Percentiles rank a stretch among this genome's conserved stretches.
These are phyloP conservation scores for Heteromormyrus szaboi DNA, from an alignment of 2,797 vertebrate species.

Conservation along the genomic window DNA sequence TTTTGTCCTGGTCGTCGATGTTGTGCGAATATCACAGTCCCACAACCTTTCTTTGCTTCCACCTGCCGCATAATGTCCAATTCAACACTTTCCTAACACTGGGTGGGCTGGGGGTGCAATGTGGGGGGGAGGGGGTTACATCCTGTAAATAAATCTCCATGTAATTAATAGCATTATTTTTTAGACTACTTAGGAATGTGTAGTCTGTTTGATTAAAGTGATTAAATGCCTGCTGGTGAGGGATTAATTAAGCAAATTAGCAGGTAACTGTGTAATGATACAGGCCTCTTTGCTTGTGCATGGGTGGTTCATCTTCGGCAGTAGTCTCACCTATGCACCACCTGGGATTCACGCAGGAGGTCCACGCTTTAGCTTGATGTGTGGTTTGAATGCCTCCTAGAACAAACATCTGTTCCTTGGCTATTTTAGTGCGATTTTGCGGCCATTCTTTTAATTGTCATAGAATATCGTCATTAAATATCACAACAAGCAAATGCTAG, in stretches of 20 bases:
- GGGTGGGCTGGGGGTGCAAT: background rate
- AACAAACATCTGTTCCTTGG: background rate
- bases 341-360: background rate
- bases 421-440: background rate
- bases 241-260: background rate
- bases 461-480: background rate
- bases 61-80: background rate
- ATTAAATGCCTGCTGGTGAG: slow-evolving; percentile 5
- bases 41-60: background rate
- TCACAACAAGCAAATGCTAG: background rate
- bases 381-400: background rate
- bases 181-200: slow-evolving; percentile 10
- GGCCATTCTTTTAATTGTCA: background rate
- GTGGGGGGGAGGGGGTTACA: background rate
- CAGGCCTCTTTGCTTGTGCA: background rate
- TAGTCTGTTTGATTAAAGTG: background rate
- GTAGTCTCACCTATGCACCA: background rate
- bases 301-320: background rate
- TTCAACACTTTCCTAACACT: background rate
- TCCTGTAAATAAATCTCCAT: background rate
- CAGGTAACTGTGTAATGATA: slow-evolving; percentile 8
- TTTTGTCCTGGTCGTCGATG: background rate
- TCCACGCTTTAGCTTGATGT: background rate
- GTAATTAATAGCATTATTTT: background rate
- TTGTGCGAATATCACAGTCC: background rate